Evolutionary conservation across 2,888 invertebrate species (phyloP), one percentile per base, ranked within the genome.

Genomic region (Eudemis profundana): DNA sequence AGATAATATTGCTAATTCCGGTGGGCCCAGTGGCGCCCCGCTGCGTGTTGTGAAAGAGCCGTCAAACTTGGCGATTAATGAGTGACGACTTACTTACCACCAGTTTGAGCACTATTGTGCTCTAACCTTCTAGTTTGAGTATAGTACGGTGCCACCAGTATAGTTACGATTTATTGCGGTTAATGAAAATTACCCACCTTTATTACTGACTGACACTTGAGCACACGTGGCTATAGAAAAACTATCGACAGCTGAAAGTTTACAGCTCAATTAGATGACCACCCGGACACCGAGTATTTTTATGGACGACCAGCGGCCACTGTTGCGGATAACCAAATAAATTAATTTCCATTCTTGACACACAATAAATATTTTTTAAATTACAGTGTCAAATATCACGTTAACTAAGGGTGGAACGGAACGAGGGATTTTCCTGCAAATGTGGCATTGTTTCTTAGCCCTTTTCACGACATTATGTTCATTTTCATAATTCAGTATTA

Each of bases 41-140:
- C 86, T 81, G 91, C 74, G 88, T 90, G 89, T 90, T 90, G 85
- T 90, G 90, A 89, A 89, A 79, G 83, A 85, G 79, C 83, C 85
- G 90, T 89, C 90, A 86, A 78, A 81, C 71, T 66, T 69, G 73
- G 72, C 79, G 70, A 86, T 89, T 91, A 89, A 89, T 86, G 85
- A 85, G 81, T 68, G 74, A 79, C 78, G 78, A 71, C 81, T 77
- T 72, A 76, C 71, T 72, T 72, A 78, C 54, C 54, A 53, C 53
- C 53, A 23, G 36, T 17, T 44, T 29, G 42, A 56, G 42, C 17
- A 19, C 29, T 29, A 40, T 40, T 53, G 40, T 53, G 23, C 38
- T 53, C 4, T 36, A 15, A n/a, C n/a, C n/a, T n/a, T n/a, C n/a
- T n/a, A n/a, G n/a, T n/a, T n/a, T n/a, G n/a, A n/a, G n/a, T 33